These are phyloP conservation scores for Leucania comma DNA, from an alignment of 2,888 invertebrate genomes.

Conservation along the genomic window DNA sequence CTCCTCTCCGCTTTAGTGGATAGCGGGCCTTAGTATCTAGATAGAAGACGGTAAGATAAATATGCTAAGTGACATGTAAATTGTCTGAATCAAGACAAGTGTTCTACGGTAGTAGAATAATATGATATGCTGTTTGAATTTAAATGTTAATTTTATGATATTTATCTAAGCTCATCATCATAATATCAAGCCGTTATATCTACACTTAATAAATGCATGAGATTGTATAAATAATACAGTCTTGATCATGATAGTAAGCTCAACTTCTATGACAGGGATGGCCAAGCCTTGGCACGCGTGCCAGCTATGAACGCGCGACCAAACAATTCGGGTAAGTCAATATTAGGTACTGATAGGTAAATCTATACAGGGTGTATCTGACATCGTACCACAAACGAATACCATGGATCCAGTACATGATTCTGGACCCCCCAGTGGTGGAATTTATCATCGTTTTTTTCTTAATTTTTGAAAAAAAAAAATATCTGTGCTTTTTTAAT, in stretches of 20 bases:
- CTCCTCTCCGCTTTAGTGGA: too few species aligned
- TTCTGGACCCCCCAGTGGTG: too few species aligned
- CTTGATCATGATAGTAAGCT: neutral
- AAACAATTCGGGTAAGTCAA: too few species aligned
- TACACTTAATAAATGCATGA: slow-evolving; percentile 1
- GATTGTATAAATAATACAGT: neutral
- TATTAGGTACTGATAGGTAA: too few species aligned
- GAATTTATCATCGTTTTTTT: too few species aligned
- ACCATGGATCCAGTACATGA: too few species aligned
- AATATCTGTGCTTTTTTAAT: too few species aligned
- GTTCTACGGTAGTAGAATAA: neutral
- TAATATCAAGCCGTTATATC: slow-evolving; percentile 16
- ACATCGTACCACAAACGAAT: too few species aligned
- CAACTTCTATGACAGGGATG: neutral
- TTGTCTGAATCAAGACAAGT: slow-evolving; percentile 11
- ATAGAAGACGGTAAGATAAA: slow-evolving; percentile 19
- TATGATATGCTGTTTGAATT: slow-evolving; percentile 28
- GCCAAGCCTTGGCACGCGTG: too few species aligned
- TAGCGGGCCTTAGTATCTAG: slow-evolving; percentile 20
- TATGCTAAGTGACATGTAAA: slow-evolving; percentile 36
- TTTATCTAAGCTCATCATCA: slow-evolving; percentile 1
- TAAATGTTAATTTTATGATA: slow-evolving; percentile 33
- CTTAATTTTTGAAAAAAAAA: too few species aligned
- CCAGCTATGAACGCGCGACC: too few species aligned
- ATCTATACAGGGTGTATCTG: too few species aligned